phyloP scores from a whole-genome alignment of 2,113 vertebrate species.

The Ammodytes marinus region DNA sequence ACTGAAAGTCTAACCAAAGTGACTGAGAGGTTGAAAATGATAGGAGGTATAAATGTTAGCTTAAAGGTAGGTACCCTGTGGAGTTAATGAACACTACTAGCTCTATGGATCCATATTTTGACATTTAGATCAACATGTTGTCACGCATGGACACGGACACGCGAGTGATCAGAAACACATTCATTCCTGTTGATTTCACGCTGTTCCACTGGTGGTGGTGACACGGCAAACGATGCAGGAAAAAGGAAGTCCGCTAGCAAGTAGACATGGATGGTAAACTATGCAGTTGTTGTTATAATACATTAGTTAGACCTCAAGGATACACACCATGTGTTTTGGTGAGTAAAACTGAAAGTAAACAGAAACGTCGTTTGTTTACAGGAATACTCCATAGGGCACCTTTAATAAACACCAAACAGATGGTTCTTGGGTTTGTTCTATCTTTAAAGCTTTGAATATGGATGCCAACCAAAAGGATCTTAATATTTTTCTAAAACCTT shows the following conservation, averaged over 20 bases:
- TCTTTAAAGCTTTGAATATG: not conserved
- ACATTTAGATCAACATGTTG: not conserved
- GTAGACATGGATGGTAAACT: not conserved
- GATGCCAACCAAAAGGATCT: not conserved
- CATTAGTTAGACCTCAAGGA: conserved; percentile 1
- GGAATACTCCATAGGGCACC: conserved; percentile 18
- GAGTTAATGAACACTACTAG: not conserved
- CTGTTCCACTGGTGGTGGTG: too few species aligned
- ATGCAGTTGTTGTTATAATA: not conserved
- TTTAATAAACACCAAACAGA: conserved; percentile 13
- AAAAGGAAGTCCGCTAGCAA: not conserved
- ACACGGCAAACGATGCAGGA: not conserved
- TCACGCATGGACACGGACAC: not conserved
- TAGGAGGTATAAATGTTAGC: not conserved
- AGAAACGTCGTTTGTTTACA: conserved; percentile 16
- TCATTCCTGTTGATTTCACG: not conserved
- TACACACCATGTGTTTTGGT: not conserved
- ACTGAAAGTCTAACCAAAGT: not conserved
- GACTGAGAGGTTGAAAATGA: not conserved
- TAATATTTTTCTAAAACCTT: not conserved
- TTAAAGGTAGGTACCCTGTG: conserved; percentile 1
- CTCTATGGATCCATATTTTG: not conserved
- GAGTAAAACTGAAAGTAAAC: not conserved
- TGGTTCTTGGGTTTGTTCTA: not conserved
- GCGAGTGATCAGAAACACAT: not conserved